Base-by-base conservation (phyloP, 2,113 vertebrate genomes). In the Myiopsitta monachus region DNA sequence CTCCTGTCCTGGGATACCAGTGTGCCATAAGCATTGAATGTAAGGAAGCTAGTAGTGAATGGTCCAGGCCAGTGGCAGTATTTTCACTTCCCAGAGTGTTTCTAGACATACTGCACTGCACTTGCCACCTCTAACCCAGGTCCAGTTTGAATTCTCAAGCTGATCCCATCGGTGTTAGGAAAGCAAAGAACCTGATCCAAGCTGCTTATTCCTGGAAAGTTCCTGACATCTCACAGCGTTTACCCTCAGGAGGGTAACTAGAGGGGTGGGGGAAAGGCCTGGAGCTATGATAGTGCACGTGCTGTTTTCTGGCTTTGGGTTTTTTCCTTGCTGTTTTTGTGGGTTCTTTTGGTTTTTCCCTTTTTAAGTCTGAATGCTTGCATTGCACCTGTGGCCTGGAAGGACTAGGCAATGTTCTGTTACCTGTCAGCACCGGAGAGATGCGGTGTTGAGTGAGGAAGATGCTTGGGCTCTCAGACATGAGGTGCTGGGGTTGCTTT, bases 381-480 rank as follows among this genome's bases (percentile, higher is more conserved):
- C 10, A 5, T 68, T 77, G 46, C 23, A 67, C 24, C 66, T 1
- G 2, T 73, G 66, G 51, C 38, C 36, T 59, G 9, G 57, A 61
- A 75, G 36, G 57, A 59, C 55, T 9, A 12, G 61, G 27, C 47
- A 47, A 1, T 55, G 33, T 27, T 81, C 52, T 63, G 28, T 63
- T 54, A 55, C 7, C 22, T 6, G 5, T 61, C 57, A 75, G 62
- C 66, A 18, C 16, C 36, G 44, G 36, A 28, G 0, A 28, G 51
- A n/a, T 11, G 36, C 19, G 47, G 14, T 79, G 41, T 41, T 19
- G 39, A 43, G 33, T 14, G 31, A 69, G n/a, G 18, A 64, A 83
- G 41, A 18, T 0, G 7, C 49, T 62, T 33, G 33, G 70, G 24
- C 33, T 47, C 33, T 89, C 0, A 0, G 28, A 30, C 44, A 17